Evolutionary conservation across 2,113 vertebrate species (phyloP), one percentile per base, ranked within the genome.

Genomic region (Collichthys lucidus): DNA sequence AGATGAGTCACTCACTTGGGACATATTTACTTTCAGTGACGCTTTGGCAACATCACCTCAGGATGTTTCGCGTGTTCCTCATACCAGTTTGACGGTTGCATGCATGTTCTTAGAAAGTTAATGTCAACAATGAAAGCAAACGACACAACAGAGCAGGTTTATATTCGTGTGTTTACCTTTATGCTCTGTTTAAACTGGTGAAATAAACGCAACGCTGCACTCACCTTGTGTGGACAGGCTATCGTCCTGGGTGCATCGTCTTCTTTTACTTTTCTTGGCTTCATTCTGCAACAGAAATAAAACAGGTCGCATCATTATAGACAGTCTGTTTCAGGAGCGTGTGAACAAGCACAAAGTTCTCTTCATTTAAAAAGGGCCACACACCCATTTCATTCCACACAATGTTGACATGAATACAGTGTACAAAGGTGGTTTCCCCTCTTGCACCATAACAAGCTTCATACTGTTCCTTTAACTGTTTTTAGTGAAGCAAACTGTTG

Each of bases 141-240:
- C n/a, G 15, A 15, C 14, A 55, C 20, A 61, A 15, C 19, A 3
- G 8, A 26, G 10, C 1, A n/a, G 7, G 11, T 5, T 16, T 19
- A 1, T 53, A 11, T 59, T 72, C 3, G 15, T 56, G 12, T 5
- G 47, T 49, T 53, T 56, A 57, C 59, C 24, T 11, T 2, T 29
- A 55, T 15, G 3, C 17, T 46, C 24, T 14, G 3, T 42, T 17
- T 9, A n/a, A 2, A 44, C 7, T 20, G 22, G 4, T 63, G 1
- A 35, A 15, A 71, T 14, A 44, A 73, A 49, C 22, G 60, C 12
- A 50, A 64, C 3, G 35, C 15, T 19, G 35, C 61, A 96, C 97
- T 96, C 92, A 99, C 98, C 96, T 99, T 99, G 92, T 99, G 98
- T 89, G 98, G 98, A 93, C 98, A 99, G 62, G 98, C 98, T 98